phyloP scores from a whole-genome alignment of 2,797 vertebrate genomes.

The Chaenodraco wilsoni region DNA sequence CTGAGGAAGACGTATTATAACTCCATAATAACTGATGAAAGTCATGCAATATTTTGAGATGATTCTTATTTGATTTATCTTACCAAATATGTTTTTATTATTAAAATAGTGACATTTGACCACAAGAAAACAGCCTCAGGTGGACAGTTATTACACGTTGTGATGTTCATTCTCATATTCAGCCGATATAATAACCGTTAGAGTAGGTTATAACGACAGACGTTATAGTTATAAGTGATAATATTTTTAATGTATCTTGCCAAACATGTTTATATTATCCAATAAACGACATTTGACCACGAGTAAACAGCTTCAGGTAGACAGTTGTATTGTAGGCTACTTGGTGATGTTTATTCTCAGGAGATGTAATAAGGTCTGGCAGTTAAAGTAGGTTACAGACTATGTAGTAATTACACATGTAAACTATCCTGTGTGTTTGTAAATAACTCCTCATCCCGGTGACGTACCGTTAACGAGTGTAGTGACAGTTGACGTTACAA shows the following conservation, averaged over 20 bases:
- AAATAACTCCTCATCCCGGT: not conserved
- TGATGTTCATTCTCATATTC: not conserved
- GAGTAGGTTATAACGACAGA: not conserved
- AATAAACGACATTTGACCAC: not conserved
- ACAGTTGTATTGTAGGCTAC: not conserved
- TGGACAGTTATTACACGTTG: not conserved
- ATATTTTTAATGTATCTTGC: not conserved
- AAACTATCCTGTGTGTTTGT: not conserved
- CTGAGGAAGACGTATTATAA: too few relatives aligned
- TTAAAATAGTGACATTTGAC: not conserved
- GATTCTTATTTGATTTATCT: not conserved
- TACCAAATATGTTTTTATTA: not conserved
- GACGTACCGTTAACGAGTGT: not conserved
- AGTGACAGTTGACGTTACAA: slow-evolving; percentile 29
- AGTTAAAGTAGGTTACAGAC: not conserved
- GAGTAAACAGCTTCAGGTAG: not conserved
- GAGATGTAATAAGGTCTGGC: not conserved
- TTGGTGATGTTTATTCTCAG: not conserved
- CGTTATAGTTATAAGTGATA: not conserved
- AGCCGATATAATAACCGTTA: not conserved
- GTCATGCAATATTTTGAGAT: not conserved
- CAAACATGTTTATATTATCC: not conserved
- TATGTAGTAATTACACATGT: not conserved
- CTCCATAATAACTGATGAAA: not conserved
- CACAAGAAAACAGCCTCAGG: not conserved